These are phyloP conservation scores for Drosophila sturtevanti DNA, from an alignment of 1,140 invertebrate genomes.

Conservation along the genomic window DNA sequence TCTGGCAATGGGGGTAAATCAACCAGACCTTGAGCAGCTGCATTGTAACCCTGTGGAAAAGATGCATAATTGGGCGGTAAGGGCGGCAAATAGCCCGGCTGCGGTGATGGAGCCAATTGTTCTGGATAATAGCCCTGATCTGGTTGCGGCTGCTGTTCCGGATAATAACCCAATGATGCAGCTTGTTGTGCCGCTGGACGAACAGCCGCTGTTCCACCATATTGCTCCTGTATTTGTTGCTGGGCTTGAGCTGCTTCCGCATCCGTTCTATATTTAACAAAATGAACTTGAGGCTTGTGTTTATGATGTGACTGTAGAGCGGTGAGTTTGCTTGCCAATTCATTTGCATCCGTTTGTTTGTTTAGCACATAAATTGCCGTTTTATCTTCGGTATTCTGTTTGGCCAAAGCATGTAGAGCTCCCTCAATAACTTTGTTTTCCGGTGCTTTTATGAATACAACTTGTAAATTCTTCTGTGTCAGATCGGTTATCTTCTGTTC, in stretches of 20 bases:
- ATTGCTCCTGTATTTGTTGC: slow-evolving; percentile 73
- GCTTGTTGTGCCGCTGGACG: slow-evolving; percentile 14
- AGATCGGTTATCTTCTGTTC: slow-evolving; percentile 43
- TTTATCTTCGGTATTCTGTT: slow-evolving; percentile 68
- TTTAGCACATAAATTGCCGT: slow-evolving; percentile 78
- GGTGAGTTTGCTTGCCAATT: slow-evolving; percentile 70
- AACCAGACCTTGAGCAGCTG: slow-evolving; percentile 20
- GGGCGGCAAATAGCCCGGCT: slow-evolving; percentile 2
- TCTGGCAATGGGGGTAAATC: slow-evolving; percentile 57
- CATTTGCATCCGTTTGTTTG: slow-evolving; percentile 70
- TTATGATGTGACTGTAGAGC: slow-evolving; percentile 42
- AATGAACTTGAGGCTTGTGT: slow-evolving; percentile 75
- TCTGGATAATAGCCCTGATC: slow-evolving; percentile 29
- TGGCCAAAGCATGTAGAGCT: slow-evolving; percentile 62
- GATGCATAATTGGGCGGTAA: slow-evolving; percentile 41
- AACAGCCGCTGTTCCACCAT: slow-evolving; percentile 32
- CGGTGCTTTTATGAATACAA: slow-evolving; percentile 76
- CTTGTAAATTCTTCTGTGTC: slow-evolving; percentile 69
- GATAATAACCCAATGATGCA: slow-evolving; percentile 51
- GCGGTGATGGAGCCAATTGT: slow-evolving; percentile 8
- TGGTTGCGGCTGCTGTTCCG: slow-evolving; percentile 42
- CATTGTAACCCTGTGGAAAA: slow-evolving; percentile 37
- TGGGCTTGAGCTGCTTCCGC: slow-evolving; percentile 74
- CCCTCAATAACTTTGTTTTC: slow-evolving; percentile 71
- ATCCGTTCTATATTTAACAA: slow-evolving; percentile 79